Evolutionary conservation across 2,888 invertebrate species (phyloP).

Genomic region (Noctua fimbriata): DNA sequence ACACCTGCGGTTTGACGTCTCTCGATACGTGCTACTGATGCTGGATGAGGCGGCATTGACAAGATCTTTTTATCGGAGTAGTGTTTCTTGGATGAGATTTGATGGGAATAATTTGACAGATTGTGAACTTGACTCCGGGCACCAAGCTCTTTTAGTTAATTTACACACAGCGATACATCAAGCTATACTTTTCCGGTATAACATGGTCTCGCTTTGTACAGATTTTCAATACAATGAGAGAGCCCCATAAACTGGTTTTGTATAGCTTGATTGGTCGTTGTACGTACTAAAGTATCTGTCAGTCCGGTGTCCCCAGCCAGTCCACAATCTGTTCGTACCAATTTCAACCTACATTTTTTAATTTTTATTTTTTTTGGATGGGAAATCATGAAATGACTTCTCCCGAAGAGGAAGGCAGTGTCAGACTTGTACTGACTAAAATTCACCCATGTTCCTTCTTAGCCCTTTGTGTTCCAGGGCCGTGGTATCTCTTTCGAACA

Average conservation of each 20-base stretch:
- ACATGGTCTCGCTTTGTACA: not conserved
- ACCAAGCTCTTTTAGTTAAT: not conserved
- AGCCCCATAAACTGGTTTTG: not conserved
- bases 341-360: not conserved
- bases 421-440: too few species aligned
- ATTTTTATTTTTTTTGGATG: too few species aligned
- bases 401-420: too few species aligned
- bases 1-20: slow-evolving; percentile 86
- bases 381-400: too few species aligned
- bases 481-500: too few species aligned
- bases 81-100: not conserved
- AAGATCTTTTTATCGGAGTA: not conserved
- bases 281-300: not conserved
- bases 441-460: too few species aligned
- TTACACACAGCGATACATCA: not conserved
- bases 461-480: too few species aligned
- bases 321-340: not conserved
- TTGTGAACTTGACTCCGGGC: not conserved
- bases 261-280: not conserved
- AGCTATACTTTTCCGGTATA: not conserved
- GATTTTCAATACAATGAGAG: not conserved
- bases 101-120: not conserved
- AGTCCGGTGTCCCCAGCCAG: not conserved
- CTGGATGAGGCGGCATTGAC: slow-evolving; percentile 60
- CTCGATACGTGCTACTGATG: slow-evolving; percentile 55